Evolutionary conservation across 2,888 invertebrate genomes (phyloP), one percentile per base, ranked within the genome.

Genomic region (Eupithecia subfuscata): DNA sequence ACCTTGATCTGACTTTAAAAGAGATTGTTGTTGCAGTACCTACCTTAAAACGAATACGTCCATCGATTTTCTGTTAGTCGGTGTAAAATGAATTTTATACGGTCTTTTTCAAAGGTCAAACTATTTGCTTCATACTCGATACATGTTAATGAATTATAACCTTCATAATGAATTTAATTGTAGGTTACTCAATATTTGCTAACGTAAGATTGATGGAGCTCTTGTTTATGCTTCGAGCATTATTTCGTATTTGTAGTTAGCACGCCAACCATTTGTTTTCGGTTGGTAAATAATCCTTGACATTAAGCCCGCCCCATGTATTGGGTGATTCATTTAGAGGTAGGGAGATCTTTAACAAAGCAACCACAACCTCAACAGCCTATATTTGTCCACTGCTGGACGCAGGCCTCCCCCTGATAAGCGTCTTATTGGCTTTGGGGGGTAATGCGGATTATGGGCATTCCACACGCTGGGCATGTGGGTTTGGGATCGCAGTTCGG

Each of bases 1-100:
- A 71, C 76, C 76, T 76, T 76, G 76, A 74, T 74, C 64, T 43
- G 52, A 64, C 48, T 37, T 67, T 60, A 56, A 48, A 75, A 76
- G 74, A 71, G 74, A 74, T 69, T 75, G 75, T 77, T 63, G 52
- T 75, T 30, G 69, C 18, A 56, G 48, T 43, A n/a, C 64, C 45
- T 43, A n/a, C 64, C 45, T 45, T 65, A 71, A 18, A 25, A 60
- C 22, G 22, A 25, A 43, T n/a, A 68, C n/a, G 40, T 22, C 11
- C 22, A 43, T 68, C 43, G 16, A n/a, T 40, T 68, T 45, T 68
- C 30, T 25, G 40, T 65, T 37, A 40, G 18, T 37, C 14, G 22
- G 40, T 25, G 25, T 25, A 18, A 71, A 71, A 63, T 43, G 16
- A 25, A 70, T 63, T 43, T 30, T 18, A 45, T 71, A 22, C 25